A percentile compares a stretch with the other conserved stretches of the same genome.
Evolutionary conservation across 2,888 invertebrate species (phyloP).

Genomic region (Caenorhabditis auriculariae): DNA sequence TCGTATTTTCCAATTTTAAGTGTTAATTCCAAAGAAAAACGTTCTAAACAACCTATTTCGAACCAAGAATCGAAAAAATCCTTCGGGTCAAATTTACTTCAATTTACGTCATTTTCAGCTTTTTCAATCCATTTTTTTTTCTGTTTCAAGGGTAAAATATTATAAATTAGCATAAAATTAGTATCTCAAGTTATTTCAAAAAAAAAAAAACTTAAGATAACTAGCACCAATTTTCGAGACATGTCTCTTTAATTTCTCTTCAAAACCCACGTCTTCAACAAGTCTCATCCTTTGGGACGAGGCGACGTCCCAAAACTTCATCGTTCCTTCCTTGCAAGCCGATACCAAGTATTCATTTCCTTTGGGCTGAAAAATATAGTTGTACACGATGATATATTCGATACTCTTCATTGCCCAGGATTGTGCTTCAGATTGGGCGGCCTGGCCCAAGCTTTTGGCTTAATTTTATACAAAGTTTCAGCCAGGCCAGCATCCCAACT

Average conservation of each 20-base stretch:
- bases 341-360: slow-evolving; percentile 27
- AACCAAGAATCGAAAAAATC: no score
- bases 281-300: slow-evolving; percentile 72
- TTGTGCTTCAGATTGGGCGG: no score
- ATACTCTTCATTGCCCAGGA: no score
- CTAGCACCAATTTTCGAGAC: neutral
- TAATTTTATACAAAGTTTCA: no score
- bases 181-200: slow-evolving; percentile 1
- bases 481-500: no score
- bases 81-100: no score
- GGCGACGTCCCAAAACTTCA: slow-evolving; percentile 77
- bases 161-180: neutral
- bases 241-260: neutral
- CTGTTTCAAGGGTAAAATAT: neutral
- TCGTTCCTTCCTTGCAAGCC: slow-evolving; percentile 77
- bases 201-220: neutral
- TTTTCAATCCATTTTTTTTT: neutral
- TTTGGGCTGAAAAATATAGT: slow-evolving; percentile 8
- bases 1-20: no score
- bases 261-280: slow-evolving; percentile 30
- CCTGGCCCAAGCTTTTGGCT: no score
- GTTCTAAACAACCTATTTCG: no score
- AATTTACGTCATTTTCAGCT: no score
- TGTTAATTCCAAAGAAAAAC: no score
- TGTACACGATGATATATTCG: no score